Evolutionary conservation across 2,888 invertebrate genomes (phyloP).

Genomic region (Zygothrica quintamaculata): DNA sequence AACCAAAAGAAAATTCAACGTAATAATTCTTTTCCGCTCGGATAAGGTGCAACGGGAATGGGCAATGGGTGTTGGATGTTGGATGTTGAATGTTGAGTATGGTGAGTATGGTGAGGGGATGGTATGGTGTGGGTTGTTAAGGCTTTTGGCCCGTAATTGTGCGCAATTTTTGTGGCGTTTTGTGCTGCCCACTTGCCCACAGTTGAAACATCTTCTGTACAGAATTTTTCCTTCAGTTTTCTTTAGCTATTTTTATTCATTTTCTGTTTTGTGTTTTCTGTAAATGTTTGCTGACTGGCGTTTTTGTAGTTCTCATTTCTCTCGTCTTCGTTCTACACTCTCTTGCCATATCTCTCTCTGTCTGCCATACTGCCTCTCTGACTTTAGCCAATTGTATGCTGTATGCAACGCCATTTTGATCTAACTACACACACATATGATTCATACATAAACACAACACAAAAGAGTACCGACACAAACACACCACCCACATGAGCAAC

Average conservation of each 20-base stretch:
- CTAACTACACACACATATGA: slow-evolving; percentile 36
- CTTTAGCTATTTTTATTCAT: slow-evolving; percentile 36
- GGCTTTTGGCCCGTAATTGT: slow-evolving; percentile 62
- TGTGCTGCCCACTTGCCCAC: slow-evolving; percentile 41
- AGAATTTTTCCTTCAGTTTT: slow-evolving; percentile 36
- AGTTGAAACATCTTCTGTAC: slow-evolving; percentile 52
- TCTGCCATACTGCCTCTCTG: neutral
- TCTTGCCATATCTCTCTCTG: neutral
- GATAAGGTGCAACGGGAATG: slow-evolving; percentile 60
- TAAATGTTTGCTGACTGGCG: slow-evolving; percentile 20
- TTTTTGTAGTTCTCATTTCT: slow-evolving; percentile 13
- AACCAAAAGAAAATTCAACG: slow-evolving; percentile 68
- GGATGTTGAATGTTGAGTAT: neutral
- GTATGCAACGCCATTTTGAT: slow-evolving; percentile 43
- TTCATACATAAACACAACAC: slow-evolving; percentile 14
- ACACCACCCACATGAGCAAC: slow-evolving; percentile 31
- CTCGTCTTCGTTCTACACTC: neutral
- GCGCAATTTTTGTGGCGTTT: slow-evolving; percentile 62
- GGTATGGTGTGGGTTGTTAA: slow-evolving; percentile 14
- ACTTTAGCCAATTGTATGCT: slow-evolving; percentile 40
- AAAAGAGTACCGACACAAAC: no score
- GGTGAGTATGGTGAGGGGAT: neutral
- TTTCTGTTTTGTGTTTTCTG: slow-evolving; percentile 12
- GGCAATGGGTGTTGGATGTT: neutral
- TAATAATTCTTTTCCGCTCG: slow-evolving; percentile 82